Evolutionary conservation across 1,140 invertebrate genomes (phyloP).

Genomic region (Xylocopa sonorina): DNA sequence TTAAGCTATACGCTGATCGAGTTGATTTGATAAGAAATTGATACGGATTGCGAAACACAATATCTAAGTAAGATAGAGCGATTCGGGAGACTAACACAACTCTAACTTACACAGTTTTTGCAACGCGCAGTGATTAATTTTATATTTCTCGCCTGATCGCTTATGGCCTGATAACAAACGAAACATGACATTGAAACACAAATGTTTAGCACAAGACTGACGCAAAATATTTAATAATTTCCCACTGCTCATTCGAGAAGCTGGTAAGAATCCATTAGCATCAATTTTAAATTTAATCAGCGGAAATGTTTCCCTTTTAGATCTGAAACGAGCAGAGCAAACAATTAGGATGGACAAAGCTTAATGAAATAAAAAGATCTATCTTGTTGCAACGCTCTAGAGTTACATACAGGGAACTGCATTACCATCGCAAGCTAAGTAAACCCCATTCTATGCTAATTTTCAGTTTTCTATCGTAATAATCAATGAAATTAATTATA

Average conservation of each 20-base stretch:
- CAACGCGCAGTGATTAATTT: not conserved
- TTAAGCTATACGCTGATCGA: not conserved
- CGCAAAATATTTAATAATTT: not conserved
- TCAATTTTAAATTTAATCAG: no score
- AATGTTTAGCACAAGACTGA: not conserved
- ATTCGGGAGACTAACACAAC: not conserved
- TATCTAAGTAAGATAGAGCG: not conserved
- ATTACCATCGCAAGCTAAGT: not conserved
- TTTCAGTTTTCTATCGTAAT: not conserved
- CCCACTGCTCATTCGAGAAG: no score
- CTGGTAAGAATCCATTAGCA: no score
- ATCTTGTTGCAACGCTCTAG: not conserved
- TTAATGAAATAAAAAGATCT: not conserved
- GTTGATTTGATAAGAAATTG: not conserved
- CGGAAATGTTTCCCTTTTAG: no score
- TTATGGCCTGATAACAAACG: no score
- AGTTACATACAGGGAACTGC: not conserved
- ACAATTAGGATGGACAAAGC: not conserved
- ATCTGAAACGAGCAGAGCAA: no score
- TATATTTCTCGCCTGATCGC: no score
- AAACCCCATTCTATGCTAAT: not conserved
- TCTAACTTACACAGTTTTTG: no score
- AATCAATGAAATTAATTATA: not conserved
- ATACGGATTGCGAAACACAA: not conserved
- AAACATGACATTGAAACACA: not conserved